A percentile compares a stretch with the other conserved stretches of the same genome.
These are phyloP conservation scores for Caiman crocodilus DNA, from an alignment of 2,797 vertebrate genomes.

Conservation along the genomic window DNA sequence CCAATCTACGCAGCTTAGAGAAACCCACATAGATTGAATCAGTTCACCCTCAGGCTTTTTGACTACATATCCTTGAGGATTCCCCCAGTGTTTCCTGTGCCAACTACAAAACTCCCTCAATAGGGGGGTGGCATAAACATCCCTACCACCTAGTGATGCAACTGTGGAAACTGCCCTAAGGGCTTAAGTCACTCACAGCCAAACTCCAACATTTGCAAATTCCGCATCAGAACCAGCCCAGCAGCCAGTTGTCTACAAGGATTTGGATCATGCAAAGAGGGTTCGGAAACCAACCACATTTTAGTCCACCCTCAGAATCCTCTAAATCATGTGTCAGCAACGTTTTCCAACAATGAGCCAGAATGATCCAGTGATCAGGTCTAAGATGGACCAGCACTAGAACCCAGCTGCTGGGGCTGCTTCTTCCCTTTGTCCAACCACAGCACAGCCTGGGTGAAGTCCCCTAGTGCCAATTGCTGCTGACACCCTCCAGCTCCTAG, in stretches of 20 bases:
- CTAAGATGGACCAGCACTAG: no score
- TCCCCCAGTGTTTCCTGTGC: background rate
- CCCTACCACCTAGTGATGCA: background rate
- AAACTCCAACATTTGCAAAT: background rate
- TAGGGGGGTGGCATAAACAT: background rate
- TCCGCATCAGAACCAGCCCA: background rate
- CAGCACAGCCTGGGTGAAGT: background rate
- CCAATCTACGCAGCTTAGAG: no score
- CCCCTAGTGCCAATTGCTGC: background rate
- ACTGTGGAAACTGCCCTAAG: background rate
- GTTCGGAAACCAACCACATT: background rate
- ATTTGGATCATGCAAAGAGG: background rate
- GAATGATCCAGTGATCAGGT: no score
- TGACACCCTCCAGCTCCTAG: background rate
- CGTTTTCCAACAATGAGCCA: no score
- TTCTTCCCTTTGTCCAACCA: no score
- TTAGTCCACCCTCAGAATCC: background rate
- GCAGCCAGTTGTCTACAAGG: no score
- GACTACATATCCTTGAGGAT: background rate
- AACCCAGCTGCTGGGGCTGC: no score
- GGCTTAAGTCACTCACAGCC: background rate
- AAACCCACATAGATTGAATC: no score
- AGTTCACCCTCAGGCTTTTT: no score
- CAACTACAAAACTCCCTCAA: background rate
- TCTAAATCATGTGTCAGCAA: no score